Base-by-base conservation (phyloP, 2,797 vertebrate species). In the Aulostomus chinensis region DNA sequence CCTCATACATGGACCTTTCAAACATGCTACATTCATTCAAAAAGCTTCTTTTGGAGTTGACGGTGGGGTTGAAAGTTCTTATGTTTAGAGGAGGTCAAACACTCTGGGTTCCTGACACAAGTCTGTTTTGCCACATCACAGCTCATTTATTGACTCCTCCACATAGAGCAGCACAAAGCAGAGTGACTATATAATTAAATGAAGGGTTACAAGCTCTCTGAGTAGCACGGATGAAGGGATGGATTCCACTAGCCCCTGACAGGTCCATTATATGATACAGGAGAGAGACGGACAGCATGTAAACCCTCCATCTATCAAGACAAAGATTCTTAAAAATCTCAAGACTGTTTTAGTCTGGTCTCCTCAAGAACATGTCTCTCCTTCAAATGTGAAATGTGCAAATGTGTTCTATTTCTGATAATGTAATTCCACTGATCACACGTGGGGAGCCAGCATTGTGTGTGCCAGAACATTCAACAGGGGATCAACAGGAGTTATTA, bases 401-500 rank as follows among this genome's bases (percentile, higher is more conserved):
- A 77, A 84, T 4, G 11, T 18, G 58, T 63, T 63, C 66, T 46
- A 55, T 58, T 81, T 69, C 38, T 68, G 61, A 59, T 54, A 45
- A 48, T 54, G 45, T 79, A 71, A 75, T 78, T 68, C 65, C 67
- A 85, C 71, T 67, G 48, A 56, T 78, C 61, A 52, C 39, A 58
- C 54, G 71, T 34, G 65, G 53, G 21, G 37, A 62, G 64, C 58
- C 43, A 76, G 70, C 5, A 50, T 66, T 67, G 66, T 34, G 40
- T 61, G 52, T 32, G 59, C 69, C 9, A 47, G 86, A 81, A 87
- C 83, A 75, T 79, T 79, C 83, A 86, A 77, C 86, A 73, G 57
- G 52, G 74, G 69, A 86, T 85, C 63, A 78, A 80, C 66, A 62
- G 72, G 75, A 73, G 83, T 86, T 83, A 89, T 86, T 84, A 85